Evolutionary conservation across 2,888 invertebrate species (phyloP).

Genomic region (Epiblema foenella): DNA sequence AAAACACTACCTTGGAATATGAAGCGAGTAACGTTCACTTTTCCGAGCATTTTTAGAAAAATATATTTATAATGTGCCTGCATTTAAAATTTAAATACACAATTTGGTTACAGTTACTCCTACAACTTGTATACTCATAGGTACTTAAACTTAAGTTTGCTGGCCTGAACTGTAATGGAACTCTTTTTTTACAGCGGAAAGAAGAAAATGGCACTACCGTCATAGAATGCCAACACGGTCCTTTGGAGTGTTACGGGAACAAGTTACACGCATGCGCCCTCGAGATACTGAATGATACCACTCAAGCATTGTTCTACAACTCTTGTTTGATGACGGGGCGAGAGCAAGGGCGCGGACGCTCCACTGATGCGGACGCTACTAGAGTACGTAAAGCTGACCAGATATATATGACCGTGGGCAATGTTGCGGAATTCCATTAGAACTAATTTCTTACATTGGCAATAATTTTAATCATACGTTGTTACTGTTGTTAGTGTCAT

Average conservation of each 20-base stretch:
- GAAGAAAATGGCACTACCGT: conserved; percentile 2
- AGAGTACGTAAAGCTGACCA: conserved; percentile 50
- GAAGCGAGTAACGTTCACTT: no score
- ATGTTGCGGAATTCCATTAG: no score
- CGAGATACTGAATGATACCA: conserved; percentile 83
- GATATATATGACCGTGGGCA: background rate
- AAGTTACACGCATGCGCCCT: conserved; percentile 91
- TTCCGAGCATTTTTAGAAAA: no score
- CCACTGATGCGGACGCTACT: conserved; percentile 18
- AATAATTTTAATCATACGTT: no score
- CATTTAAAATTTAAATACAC: no score
- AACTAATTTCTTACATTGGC: no score
- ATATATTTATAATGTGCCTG: no score
- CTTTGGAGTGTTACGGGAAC: conserved; percentile 90
- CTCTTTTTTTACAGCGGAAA: background rate
- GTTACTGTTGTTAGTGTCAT: no score
- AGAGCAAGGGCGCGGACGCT: background rate
- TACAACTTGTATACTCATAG: no score
- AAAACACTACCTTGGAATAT: no score
- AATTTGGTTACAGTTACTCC: no score
- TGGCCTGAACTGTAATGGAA: background rate
- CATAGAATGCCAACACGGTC: conserved; percentile 89
- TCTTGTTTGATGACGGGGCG: conserved; percentile 56
- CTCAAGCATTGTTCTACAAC: conserved; percentile 85
- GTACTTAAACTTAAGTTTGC: no score